Percentiles rank a stretch among this genome's conserved stretches.
Evolutionary conservation across 2,888 invertebrate genomes (phyloP).

Genomic region (Agonum fuliginosum): DNA sequence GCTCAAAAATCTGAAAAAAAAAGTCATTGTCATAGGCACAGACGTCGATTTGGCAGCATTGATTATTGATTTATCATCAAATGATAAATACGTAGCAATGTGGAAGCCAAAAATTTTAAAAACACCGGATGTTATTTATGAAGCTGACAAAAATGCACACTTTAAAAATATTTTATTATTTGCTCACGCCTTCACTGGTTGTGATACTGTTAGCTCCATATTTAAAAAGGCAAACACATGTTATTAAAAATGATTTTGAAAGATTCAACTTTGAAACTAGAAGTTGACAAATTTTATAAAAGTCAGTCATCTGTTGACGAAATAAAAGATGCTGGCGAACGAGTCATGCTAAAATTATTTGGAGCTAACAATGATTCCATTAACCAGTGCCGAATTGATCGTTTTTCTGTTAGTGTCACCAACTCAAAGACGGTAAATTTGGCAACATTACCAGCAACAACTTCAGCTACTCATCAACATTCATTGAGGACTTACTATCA

Average conservation of each 20-base stretch:
- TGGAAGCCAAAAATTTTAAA: background rate
- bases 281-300: background rate
- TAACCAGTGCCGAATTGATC: background rate
- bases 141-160: background rate
- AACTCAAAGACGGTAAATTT: background rate
- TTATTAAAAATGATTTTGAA: background rate
- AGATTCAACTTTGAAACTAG: background rate
- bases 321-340: background rate
- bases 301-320: background rate
- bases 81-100: background rate
- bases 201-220: background rate
- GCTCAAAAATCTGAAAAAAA: background rate
- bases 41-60: background rate
- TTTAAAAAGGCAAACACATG: background rate
- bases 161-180: background rate
- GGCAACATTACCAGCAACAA: background rate
- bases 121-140: background rate
- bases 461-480: background rate
- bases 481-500: background rate
- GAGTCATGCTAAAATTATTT: background rate
- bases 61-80: background rate
- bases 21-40: background rate
- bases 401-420: background rate
- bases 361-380: background rate
- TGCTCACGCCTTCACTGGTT: background rate